Evolutionary conservation across 2,113 vertebrate species (phyloP).

Genomic region (Tyrannus savana): DNA sequence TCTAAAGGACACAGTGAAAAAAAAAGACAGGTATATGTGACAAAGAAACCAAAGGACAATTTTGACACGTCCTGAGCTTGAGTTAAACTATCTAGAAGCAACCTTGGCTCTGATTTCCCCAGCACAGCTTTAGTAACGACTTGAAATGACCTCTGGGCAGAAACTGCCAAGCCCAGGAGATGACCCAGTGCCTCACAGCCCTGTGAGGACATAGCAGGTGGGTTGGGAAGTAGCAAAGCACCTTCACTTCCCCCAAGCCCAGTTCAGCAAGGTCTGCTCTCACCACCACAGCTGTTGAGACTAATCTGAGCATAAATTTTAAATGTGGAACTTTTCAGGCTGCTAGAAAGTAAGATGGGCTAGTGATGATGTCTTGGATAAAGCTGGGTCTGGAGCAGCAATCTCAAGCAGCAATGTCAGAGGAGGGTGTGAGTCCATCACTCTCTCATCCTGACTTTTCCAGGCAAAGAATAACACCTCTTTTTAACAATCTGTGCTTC

Average conservation of each 20-base stretch:
- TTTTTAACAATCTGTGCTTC: background rate
- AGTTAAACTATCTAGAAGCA: background rate
- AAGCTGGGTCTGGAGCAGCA: background rate
- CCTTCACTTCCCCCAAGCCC: background rate
- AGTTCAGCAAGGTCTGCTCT: background rate
- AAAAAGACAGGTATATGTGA: background rate
- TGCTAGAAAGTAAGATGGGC: background rate
- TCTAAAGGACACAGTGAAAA: background rate
- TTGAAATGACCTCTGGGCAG: background rate
- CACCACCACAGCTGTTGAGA: background rate
- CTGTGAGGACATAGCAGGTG: background rate
- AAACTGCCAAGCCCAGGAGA: background rate
- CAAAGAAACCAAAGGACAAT: background rate
- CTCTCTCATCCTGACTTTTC: background rate
- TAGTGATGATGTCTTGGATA: background rate
- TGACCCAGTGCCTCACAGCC: background rate
- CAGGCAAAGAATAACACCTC: background rate
- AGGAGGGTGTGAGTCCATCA: background rate
- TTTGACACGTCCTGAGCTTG: background rate
- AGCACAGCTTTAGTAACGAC: background rate
- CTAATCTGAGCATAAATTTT: accelerated
- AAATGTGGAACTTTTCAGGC: background rate
- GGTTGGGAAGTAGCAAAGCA: background rate
- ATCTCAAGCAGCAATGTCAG: background rate
- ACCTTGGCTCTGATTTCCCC: background rate